Evolutionary conservation across 1,140 invertebrate genomes (phyloP).

Genomic region (Drosophila sproati): DNA sequence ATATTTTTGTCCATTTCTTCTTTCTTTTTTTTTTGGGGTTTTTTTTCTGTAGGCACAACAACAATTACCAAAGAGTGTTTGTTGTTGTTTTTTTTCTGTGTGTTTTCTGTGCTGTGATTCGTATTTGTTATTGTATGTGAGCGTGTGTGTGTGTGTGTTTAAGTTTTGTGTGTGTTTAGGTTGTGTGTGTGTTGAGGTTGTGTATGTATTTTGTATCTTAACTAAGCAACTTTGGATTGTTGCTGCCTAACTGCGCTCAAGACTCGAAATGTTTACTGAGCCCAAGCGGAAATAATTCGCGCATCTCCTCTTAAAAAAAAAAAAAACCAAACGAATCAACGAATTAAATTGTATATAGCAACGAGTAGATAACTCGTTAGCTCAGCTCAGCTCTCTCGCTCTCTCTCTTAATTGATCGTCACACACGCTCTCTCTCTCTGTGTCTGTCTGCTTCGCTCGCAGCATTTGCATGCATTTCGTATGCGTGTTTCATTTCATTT

Average conservation of each 20-base stretch:
- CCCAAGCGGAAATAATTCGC: conserved; percentile 11
- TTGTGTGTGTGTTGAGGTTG: conserved; percentile 7
- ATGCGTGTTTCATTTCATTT: conserved; percentile 51
- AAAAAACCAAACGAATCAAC: conserved; percentile 63
- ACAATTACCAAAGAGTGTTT: conserved; percentile 55
- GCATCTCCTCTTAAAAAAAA: conserved; percentile 33
- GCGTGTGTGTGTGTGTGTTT: conserved; percentile 2
- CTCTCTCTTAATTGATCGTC: conserved; percentile 13
- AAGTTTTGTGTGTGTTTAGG: not conserved
- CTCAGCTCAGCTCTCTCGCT: not conserved
- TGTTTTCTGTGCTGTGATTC: conserved; percentile 17
- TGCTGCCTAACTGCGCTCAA: conserved; percentile 51
- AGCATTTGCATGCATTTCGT: conserved; percentile 19
- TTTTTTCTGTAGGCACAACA: conserved; percentile 64
- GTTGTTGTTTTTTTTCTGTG: conserved; percentile 43
- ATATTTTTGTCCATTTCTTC: conserved; percentile 68
- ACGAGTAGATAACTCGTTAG: not conserved
- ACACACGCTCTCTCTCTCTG: conserved; percentile 39
- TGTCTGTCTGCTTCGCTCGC: conserved; percentile 12
- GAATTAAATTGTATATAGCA: conserved; percentile 32
- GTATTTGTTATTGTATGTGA: conserved; percentile 5
- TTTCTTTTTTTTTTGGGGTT: conserved; percentile 34
- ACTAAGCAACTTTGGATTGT: conserved; percentile 7
- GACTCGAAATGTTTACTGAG: conserved; percentile 6
- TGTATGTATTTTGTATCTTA: conserved; percentile 6